Conservation (phyloP, 2,888 invertebrate species). For the Argyresthia goedartella region DNA sequence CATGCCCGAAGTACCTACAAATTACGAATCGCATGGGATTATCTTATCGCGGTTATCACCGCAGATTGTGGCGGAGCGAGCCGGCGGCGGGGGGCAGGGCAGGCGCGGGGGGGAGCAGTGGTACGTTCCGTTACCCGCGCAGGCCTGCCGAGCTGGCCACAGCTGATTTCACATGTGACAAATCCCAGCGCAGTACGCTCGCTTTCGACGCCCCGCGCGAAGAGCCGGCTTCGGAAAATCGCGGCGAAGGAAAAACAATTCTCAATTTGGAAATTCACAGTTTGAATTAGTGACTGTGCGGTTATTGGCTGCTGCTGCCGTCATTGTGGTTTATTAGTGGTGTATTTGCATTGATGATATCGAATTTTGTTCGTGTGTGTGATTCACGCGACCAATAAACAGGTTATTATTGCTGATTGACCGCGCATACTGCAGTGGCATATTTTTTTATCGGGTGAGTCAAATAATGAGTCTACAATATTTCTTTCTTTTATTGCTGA, state of each 20-base stretch:
- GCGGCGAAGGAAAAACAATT: slow-evolving; percentile 6
- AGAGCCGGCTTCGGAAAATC: slow-evolving; percentile 38
- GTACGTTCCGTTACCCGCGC: slow-evolving; percentile 27
- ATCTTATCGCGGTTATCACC: too few species aligned
- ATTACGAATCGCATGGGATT: too few species aligned
- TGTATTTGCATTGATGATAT: not conserved
- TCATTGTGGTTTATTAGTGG: not conserved
- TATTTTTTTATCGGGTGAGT: not conserved
- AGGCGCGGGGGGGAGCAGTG: slow-evolving; percentile 17
- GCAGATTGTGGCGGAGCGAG: not conserved
- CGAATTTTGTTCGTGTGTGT: slow-evolving; percentile 1
- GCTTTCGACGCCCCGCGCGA: slow-evolving; percentile 18
- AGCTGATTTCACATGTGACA: slow-evolving; percentile 66
- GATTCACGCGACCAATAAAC: slow-evolving; percentile 4
- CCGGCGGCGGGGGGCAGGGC: not conserved
- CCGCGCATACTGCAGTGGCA: not conserved
- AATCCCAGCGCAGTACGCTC: slow-evolving; percentile 31
- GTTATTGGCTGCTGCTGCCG: not conserved
- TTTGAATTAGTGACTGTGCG: not conserved
- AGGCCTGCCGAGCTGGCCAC: slow-evolving; percentile 24
- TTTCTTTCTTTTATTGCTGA: not conserved
- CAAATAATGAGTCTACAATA: not conserved
- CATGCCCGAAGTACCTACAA: too few species aligned
- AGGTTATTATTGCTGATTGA: not conserved
- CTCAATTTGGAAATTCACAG: not conserved